These are phyloP conservation scores for Lacerta bilineata DNA, from an alignment of 2,797 vertebrate genomes.

Conservation along the genomic window DNA sequence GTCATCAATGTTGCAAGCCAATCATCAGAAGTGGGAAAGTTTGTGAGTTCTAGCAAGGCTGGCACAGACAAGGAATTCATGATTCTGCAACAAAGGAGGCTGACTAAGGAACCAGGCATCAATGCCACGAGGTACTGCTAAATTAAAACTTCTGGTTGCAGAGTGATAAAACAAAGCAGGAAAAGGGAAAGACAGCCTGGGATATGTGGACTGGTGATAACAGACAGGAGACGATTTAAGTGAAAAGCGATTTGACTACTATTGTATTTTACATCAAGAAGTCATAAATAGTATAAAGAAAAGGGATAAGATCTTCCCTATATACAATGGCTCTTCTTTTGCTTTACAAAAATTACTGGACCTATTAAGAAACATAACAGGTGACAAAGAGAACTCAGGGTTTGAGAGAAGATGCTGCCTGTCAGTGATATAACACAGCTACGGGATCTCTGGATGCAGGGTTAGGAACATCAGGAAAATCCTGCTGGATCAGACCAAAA, in stretches of 20 bases:
- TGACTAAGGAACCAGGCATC: slow-evolving; percentile 13
- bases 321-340: not conserved
- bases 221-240: slow-evolving; percentile 5
- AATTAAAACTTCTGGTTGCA: slow-evolving; percentile 39
- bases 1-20: not conserved
- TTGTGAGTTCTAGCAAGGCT: not conserved
- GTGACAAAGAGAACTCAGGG: not conserved
- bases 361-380: not conserved
- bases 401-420: not conserved
- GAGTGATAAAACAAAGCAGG: slow-evolving; percentile 24
- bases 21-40: not conserved
- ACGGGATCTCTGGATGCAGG: not conserved
- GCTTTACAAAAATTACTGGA: not conserved
- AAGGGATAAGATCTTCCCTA: not conserved
- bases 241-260: not conserved
- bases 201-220: slow-evolving; percentile 31
- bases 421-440: not conserved
- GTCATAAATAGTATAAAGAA: not conserved
- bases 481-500: too few relatives aligned
- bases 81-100: not conserved
- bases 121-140: not conserved
- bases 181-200: slow-evolving; percentile 17
- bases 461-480: too few relatives aligned
- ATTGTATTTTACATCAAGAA: not conserved
- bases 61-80: not conserved